These are phyloP conservation scores for Alentia gelatinosa DNA, from an alignment of 2,888 invertebrate species.

Conservation along the genomic window DNA sequence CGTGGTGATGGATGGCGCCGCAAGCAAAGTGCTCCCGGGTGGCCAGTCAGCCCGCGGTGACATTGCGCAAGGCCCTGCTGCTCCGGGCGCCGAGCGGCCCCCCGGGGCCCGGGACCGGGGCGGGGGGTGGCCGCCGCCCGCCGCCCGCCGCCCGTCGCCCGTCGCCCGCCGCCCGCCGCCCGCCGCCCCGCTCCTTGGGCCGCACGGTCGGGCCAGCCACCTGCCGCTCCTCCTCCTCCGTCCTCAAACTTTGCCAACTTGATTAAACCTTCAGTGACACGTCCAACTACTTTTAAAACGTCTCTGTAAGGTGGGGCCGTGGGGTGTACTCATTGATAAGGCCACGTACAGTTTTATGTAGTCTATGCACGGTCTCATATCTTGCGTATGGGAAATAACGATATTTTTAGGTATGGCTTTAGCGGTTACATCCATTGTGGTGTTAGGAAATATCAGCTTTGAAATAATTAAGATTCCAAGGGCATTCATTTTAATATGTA, in stretches of 20 bases:
- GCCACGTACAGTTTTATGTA: too few species aligned
- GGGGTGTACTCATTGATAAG: too few species aligned
- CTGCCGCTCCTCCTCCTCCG: neutral
- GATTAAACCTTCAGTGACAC: neutral
- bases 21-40: slow-evolving; percentile 21
- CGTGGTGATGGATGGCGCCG: slow-evolving; percentile 30
- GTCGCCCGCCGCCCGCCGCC: neutral
- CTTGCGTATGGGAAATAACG: too few species aligned
- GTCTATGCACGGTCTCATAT: too few species aligned
- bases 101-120: neutral
- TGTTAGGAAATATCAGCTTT: too few species aligned
- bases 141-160: neutral
- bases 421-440: too few species aligned
- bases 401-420: too few species aligned
- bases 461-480: too few species aligned
- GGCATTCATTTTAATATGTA: too few species aligned
- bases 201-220: neutral
- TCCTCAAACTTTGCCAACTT: slow-evolving; percentile 24
- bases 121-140: neutral
- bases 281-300: neutral
- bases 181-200: neutral
- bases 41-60: slow-evolving; percentile 33
- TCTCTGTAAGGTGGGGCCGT: too few species aligned
- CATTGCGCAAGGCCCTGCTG: slow-evolving; percentile 16
- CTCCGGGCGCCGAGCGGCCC: neutral